Conservation (phyloP, 37 sponge, comb jelly and placozoan genomes). For the Dysidea cf. avara region DNA sequence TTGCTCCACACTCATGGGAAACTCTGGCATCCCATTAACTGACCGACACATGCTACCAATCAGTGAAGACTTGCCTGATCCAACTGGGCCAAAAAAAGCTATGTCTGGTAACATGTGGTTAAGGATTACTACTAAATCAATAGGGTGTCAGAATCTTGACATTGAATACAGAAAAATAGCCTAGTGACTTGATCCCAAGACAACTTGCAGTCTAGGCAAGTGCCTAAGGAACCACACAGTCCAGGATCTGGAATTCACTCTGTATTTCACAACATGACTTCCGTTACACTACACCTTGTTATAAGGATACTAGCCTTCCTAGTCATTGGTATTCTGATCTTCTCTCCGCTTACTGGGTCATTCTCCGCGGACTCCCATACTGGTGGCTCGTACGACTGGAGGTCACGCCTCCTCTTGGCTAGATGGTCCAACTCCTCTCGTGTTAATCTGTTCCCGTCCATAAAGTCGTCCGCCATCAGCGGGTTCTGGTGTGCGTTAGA, state of each 20-base stretch:
- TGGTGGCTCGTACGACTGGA: slow-evolving; percentile 64
- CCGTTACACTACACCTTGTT: neutral
- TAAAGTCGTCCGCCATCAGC: no score
- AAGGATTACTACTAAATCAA: neutral
- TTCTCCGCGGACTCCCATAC: slow-evolving; percentile 35
- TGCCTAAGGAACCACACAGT: no score
- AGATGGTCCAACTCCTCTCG: slow-evolving; percentile 50
- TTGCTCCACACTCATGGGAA: slow-evolving; percentile 67
- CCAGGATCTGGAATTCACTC: neutral
- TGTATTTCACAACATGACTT: neutral
- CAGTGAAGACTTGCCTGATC: slow-evolving; percentile 90
- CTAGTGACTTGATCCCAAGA: no score
- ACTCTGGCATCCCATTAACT: slow-evolving; percentile 47
- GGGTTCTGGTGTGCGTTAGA: no score
- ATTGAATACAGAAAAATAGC: no score
- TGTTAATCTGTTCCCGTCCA: neutral
- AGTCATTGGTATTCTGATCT: slow-evolving; percentile 43
- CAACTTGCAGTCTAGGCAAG: no score
- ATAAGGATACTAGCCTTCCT: slow-evolving; percentile 71
- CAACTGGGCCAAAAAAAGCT: slow-evolving; percentile 87
- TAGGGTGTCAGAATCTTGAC: neutral
- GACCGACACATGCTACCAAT: slow-evolving; percentile 87
- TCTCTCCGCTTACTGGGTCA: slow-evolving; percentile 59
- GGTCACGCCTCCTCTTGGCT: slow-evolving; percentile 44
- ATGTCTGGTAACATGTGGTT: slow-evolving; percentile 53